These are phyloP conservation scores for Incurvaria masculella DNA, from an alignment of 2,888 invertebrate genomes.

Conservation along the genomic window DNA sequence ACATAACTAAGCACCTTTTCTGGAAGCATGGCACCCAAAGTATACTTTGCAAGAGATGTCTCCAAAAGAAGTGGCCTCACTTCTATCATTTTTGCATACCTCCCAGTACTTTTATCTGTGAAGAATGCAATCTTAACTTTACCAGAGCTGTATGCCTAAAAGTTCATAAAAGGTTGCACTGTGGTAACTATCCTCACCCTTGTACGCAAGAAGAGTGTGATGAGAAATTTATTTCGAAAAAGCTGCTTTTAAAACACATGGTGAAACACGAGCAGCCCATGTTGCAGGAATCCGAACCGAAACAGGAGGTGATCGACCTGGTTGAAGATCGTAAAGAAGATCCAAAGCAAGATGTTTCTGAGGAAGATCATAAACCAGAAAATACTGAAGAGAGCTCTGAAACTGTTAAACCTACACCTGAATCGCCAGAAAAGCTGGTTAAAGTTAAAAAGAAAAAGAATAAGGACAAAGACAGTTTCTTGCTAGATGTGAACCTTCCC, in stretches of 20 bases:
- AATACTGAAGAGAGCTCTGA: constrained; percentile 29
- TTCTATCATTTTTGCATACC: constrained; percentile 89
- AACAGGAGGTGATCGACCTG: constrained; percentile 21
- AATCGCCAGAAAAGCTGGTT: constrained; percentile 22
- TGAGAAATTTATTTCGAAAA: constrained; percentile 79
- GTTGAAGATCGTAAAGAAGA: constrained; percentile 26
- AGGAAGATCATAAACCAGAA: constrained; percentile 30
- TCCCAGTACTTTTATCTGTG: constrained; percentile 73
- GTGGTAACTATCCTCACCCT: constrained; percentile 65
- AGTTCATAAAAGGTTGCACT: constrained; percentile 80
- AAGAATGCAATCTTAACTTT: constrained; percentile 75
- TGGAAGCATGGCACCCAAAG: constrained; percentile 94
- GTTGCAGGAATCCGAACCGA: constrained; percentile 19
- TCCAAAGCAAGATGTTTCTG: constrained; percentile 32
- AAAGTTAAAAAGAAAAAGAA: constrained; percentile 46
- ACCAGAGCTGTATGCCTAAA: constrained; percentile 74
- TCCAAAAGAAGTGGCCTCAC: constrained; percentile 90
- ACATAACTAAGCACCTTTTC: constrained; percentile 85
- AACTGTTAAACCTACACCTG: constrained; percentile 29
- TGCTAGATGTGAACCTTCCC: constrained; percentile 63
- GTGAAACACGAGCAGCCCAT: constrained; percentile 54
- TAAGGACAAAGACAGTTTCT: constrained; percentile 46
- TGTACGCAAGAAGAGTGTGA: constrained; percentile 70
- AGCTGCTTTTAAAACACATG: constrained; percentile 70
- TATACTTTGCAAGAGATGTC: constrained; percentile 77